These are phyloP conservation scores for Lepidurus couesii DNA, from an alignment of 1,140 invertebrate genomes.

Conservation along the genomic window DNA sequence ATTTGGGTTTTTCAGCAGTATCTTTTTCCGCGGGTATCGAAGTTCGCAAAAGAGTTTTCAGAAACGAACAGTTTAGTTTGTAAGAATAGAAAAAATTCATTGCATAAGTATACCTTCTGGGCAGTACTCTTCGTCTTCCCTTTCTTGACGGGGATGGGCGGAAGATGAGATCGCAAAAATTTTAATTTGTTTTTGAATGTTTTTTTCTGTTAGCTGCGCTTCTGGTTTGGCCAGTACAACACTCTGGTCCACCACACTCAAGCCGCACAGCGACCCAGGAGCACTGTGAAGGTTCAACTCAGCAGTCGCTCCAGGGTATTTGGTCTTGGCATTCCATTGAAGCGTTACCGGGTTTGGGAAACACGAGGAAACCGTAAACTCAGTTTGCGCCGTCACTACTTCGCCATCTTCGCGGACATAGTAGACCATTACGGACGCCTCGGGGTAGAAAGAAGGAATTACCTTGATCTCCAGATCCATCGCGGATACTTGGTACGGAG, in stretches of 20 bases:
- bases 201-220: conserved; percentile 42
- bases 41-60: no score
- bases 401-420: no score
- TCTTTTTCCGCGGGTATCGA: no score
- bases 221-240: conserved; percentile 47
- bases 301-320: no score
- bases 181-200: conserved; percentile 43
- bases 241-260: conserved; percentile 39
- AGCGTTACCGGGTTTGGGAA: no score
- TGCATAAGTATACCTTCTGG: conserved; percentile 23
- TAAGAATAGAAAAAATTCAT: not conserved
- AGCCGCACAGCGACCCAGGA: no score
- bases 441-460: conserved; percentile 39
- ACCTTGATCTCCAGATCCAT: conserved; percentile 37
- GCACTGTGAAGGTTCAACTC: no score
- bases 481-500: conserved; percentile 39
- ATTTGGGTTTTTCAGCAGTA: no score
- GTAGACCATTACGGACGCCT: conserved; percentile 57
- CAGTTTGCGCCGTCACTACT: no score
- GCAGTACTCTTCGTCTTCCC: conserved; percentile 35
- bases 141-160: conserved; percentile 42
- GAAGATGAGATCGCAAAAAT: conserved; percentile 43
- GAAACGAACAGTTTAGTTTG: no score
- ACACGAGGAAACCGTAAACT: no score
- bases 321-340: no score